phyloP scores from a whole-genome alignment of 2,113 vertebrate genomes.

The Alces alces region DNA sequence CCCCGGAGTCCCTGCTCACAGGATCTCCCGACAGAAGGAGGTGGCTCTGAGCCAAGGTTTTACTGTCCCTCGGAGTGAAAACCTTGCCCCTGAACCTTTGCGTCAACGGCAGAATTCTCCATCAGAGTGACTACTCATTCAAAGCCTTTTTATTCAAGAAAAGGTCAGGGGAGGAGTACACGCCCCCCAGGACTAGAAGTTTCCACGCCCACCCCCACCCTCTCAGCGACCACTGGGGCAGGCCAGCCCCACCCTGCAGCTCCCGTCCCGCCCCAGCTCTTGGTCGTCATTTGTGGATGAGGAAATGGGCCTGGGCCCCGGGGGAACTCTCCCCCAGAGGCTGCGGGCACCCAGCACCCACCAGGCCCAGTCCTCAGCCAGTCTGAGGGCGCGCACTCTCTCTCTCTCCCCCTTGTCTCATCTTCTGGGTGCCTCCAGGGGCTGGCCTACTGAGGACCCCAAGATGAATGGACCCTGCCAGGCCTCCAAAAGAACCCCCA shows the following conservation, averaged over 20 bases:
- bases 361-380: neutral
- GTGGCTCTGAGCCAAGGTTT: neutral
- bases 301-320: neutral
- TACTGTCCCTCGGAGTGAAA: too few species aligned
- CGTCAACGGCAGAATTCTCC: neutral
- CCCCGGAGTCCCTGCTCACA: rapidly evolving
- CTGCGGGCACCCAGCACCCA: rapidly evolving
- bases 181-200: neutral
- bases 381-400: neutral
- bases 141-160: neutral
- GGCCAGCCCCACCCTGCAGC: neutral
- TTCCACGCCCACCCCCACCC: rapidly evolving
- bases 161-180: rapidly evolving
- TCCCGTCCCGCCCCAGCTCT: neutral
- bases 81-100: neutral
- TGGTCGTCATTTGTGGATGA: neutral
- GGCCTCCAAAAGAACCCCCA: too few species aligned
- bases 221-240: rapidly evolving
- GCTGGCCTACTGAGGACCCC: too few species aligned
- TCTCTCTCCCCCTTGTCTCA: rapidly evolving
- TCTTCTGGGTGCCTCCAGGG: neutral
- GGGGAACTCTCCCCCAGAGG: neutral
- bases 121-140: rapidly evolving
- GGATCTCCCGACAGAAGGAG: too few species aligned
- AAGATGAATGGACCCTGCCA: neutral